These are phyloP conservation scores for Rhinogobio ventralis DNA, from an alignment of 2,797 vertebrate species.

Conservation along the genomic window DNA sequence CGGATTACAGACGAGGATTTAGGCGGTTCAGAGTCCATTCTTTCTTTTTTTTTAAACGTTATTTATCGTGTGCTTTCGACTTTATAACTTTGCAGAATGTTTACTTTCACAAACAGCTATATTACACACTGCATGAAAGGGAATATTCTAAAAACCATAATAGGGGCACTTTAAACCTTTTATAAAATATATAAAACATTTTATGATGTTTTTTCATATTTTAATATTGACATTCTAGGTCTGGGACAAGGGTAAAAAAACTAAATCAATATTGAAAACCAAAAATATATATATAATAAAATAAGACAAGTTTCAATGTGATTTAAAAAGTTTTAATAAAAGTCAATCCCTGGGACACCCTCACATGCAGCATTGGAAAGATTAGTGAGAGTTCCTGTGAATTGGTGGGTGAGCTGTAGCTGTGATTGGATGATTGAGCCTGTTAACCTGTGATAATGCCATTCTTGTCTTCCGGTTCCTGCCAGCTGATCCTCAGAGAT, in stretches of 20 bases:
- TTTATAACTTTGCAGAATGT: too few relatives aligned
- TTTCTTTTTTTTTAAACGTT: too few relatives aligned
- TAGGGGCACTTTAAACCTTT: too few relatives aligned
- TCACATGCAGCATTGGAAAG: not conserved
- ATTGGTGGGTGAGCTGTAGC: not conserved
- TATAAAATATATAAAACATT: not conserved
- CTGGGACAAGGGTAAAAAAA: not conserved
- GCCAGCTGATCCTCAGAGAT: conserved; percentile 94
- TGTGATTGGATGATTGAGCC: conserved; percentile 38
- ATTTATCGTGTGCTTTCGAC: too few relatives aligned
- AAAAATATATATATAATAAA: not conserved
- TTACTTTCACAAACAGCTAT: too few relatives aligned
- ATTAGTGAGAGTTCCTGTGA: conserved; percentile 7
- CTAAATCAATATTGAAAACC: too few relatives aligned
- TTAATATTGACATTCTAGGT: not conserved
- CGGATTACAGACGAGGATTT: too few relatives aligned
- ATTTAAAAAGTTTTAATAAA: not conserved
- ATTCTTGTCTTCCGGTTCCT: conserved; percentile 91
- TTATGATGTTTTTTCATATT: not conserved
- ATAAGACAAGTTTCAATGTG: not conserved
- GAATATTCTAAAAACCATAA: too few relatives aligned
- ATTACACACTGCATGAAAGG: too few relatives aligned
- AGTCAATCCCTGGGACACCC: not conserved
- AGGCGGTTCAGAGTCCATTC: too few relatives aligned
- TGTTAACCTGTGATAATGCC: conserved; percentile 89